These are phyloP conservation scores for Otus sunia DNA, from an alignment of 2,113 vertebrate species.

Conservation along the genomic window DNA sequence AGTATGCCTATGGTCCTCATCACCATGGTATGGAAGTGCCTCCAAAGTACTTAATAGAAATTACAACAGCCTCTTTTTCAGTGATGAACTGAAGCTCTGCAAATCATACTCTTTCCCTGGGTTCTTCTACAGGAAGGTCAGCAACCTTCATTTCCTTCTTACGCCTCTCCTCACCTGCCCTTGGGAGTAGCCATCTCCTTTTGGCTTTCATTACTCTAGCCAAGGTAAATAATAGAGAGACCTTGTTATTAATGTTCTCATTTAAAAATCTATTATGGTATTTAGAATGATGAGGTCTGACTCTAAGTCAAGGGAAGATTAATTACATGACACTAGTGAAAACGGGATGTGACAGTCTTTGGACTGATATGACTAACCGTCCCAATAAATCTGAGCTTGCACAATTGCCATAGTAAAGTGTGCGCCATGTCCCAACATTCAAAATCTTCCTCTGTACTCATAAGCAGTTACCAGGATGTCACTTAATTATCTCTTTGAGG, in stretches of 20 bases:
- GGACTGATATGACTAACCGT: slow-evolving; percentile 31
- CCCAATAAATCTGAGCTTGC: slow-evolving; percentile 63
- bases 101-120: slow-evolving; percentile 4
- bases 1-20: background rate
- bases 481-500: slow-evolving; percentile 42
- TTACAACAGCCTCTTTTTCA: slow-evolving; percentile 36
- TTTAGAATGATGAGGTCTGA: slow-evolving; percentile 55
- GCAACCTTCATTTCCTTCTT: slow-evolving; percentile 47
- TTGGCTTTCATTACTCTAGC: slow-evolving; percentile 22
- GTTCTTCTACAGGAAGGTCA: slow-evolving; percentile 37
- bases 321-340: slow-evolving; percentile 60
- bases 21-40: background rate
- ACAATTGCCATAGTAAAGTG: slow-evolving; percentile 38
- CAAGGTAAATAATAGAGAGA: slow-evolving; percentile 53
- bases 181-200: slow-evolving; percentile 52
- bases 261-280: slow-evolving; percentile 45
- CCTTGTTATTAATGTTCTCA: slow-evolving; percentile 51
- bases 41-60: slow-evolving; percentile 20
- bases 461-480: slow-evolving; percentile 29
- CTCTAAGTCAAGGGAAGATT: slow-evolving; percentile 61
- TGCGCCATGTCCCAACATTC: background rate
- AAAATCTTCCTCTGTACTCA: slow-evolving; percentile 6
- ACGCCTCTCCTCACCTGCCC: slow-evolving; percentile 2
- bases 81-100: slow-evolving; percentile 6
- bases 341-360: slow-evolving; percentile 62